Percentiles rank a stretch among this genome's conserved stretches.
Evolutionary conservation across 2,797 vertebrate species (phyloP).

Genomic region (Rhinoraja longicauda): DNA sequence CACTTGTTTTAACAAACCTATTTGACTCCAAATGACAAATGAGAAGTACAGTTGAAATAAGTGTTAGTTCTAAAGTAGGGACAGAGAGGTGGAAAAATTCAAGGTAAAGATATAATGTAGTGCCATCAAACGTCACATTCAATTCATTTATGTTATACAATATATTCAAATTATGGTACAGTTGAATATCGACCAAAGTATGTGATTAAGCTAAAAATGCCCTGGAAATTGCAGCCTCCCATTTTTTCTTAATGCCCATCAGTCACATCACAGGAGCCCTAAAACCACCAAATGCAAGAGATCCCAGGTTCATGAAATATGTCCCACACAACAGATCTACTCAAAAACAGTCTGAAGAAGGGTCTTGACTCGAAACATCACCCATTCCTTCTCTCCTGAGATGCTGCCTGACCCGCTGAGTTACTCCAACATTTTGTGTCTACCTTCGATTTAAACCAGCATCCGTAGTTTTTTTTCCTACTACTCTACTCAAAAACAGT

Average conservation of each 20-base stretch:
- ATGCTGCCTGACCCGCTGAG: too few relatives aligned
- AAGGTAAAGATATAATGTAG: neutral
- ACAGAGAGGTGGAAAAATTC: neutral
- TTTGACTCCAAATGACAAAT: neutral
- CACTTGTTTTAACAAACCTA: neutral
- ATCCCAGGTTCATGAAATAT: neutral
- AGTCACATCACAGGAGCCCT: neutral
- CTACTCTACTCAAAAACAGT: too few relatives aligned
- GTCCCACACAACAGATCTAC: too few relatives aligned
- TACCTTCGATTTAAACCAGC: too few relatives aligned
- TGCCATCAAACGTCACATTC: neutral
- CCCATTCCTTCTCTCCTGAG: too few relatives aligned
- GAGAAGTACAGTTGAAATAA: neutral
- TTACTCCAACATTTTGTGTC: too few relatives aligned
- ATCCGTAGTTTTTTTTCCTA: too few relatives aligned
- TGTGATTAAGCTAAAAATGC: neutral
- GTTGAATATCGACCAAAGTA: neutral
- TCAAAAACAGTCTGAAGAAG: too few relatives aligned
- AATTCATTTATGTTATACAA: neutral
- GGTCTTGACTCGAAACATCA: too few relatives aligned
- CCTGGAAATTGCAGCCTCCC: too few relatives aligned
- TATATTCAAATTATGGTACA: neutral
- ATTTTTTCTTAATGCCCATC: neutral
- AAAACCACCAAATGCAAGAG: neutral
- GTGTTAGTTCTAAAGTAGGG: neutral